Base-by-base conservation (phyloP, 2,888 invertebrate genomes). In the Reticulitermes lucifugus region DNA sequence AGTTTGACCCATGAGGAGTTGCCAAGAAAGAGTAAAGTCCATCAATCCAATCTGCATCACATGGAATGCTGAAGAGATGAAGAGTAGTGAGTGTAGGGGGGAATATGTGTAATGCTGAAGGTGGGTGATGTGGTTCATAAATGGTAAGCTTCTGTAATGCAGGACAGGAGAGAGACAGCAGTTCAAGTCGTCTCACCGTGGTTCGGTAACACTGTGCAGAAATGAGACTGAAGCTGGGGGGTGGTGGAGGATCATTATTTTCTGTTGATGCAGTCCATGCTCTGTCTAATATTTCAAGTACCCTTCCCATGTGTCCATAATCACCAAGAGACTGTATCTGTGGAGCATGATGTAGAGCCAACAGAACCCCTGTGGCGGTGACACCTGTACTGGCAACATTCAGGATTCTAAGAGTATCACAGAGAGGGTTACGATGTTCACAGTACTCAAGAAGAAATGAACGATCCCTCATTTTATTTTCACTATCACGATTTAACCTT, bases 371-470 rank as follows among this genome's bases (percentile, higher is more conserved):
- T 0, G 89, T 89, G 51, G 90, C 90, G 2, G 90, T 91, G 0
- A 91, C 90, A 0, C 89, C 89, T 0, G 91, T 91, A 81, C 91
- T 91, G 1, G 91, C 90, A 1, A 91, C 89, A 84, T 91, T 91
- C 3, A 91, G 88, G 3, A 90, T 89, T 84, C 88, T 88, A 21
- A 91, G 88, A 0, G 90, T 90, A 84, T 90, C 89, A 86, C 91
- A 91, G n/a, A 91, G 88, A 22, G 88, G 88, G 71, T 90, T 91
- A 21, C 89, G 89, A 3, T 89, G 90, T 83, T 91, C 91, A 85
- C 89, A 89, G 79, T 90, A 90, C 84, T 91, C 90, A 59, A 91
- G 86, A 5, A 91, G 86, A 7, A 91, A 89, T 4, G 89, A 88
- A 9, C 82, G n/a, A 84, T 86, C 86, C 25, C 79, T 77, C 35